Evolutionary conservation across 37 sponge, comb jelly and placozoan genomes (phyloP).

Genomic region (Crambe crambe): DNA sequence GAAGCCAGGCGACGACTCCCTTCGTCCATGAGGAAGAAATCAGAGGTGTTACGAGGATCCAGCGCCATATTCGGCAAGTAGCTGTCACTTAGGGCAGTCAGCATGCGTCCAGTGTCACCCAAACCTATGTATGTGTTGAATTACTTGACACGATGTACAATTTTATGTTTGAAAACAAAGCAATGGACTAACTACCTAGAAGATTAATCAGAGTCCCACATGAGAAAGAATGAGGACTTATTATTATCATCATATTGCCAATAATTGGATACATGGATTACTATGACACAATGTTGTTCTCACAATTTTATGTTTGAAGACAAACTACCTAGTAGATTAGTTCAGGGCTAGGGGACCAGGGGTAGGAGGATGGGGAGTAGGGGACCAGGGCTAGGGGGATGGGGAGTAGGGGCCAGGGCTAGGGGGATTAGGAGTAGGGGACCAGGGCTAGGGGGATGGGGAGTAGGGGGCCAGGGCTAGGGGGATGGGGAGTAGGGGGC

Average conservation of each 20-base stretch:
- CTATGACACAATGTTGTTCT: too few species aligned
- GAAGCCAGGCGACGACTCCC: neutral
- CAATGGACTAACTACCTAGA: too few species aligned
- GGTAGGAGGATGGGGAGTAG: conserved; percentile 4
- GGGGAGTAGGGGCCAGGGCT: neutral
- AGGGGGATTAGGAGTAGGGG: neutral
- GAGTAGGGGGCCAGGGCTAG: too few species aligned
- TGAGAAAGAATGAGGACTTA: neutral
- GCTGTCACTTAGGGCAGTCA: conserved; percentile 54
- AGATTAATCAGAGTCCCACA: too few species aligned
- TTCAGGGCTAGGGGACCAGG: conserved; percentile 7
- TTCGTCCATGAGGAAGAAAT: neutral
- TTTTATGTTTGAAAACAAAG: too few species aligned
- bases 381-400: neutral
- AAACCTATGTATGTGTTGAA: too few species aligned
- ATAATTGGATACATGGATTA: too few species aligned
- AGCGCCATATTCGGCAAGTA: conserved; percentile 36
- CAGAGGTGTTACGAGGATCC: neutral
- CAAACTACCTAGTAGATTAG: too few species aligned
- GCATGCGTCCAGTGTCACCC: conserved; percentile 56
- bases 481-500: too few species aligned
- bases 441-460: too few species aligned
- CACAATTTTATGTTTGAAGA: too few species aligned
- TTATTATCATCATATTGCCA: neutral
- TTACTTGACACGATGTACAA: too few species aligned